Evolutionary conservation across 2,888 invertebrate species (phyloP).

Genomic region (Euplexia lucipara): DNA sequence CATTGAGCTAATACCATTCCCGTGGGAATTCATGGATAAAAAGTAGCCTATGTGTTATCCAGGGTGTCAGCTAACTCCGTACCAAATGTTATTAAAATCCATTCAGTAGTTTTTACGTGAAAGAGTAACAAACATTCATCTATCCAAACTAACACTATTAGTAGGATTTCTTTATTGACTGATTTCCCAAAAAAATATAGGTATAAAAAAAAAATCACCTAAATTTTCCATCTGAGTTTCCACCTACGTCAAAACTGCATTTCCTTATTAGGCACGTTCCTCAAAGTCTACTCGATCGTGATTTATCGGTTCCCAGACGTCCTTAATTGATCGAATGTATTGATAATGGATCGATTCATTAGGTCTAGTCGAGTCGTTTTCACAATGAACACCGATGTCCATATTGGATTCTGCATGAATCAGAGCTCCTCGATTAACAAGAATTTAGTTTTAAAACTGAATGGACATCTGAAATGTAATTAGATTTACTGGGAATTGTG

Average conservation of each 20-base stretch:
- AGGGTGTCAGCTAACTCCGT: too few species aligned
- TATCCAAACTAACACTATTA: too few species aligned
- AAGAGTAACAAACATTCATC: too few species aligned
- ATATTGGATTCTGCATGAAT: conserved; percentile 65
- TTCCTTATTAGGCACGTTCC: conserved; percentile 67
- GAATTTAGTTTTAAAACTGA: conserved; percentile 45
- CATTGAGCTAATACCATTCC: too few species aligned
- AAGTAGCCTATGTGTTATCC: too few species aligned
- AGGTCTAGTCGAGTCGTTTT: conserved; percentile 60
- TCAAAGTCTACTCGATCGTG: conserved; percentile 72
- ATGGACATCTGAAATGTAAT: conserved; percentile 29
- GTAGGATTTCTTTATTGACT: too few species aligned
- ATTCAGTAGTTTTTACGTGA: too few species aligned
- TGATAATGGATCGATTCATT: conserved; percentile 77
- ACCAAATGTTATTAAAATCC: too few species aligned
- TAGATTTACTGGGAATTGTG: conserved; percentile 31
- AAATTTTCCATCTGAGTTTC: neutral
- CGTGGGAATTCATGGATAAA: too few species aligned
- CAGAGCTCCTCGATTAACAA: conserved; percentile 31
- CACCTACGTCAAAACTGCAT: conserved; percentile 16
- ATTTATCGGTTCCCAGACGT: conserved; percentile 73
- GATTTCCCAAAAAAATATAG: too few species aligned
- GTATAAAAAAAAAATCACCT: too few species aligned
- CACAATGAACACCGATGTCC: conserved; percentile 71
- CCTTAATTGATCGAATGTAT: conserved; percentile 79